Conservation (phyloP, 37 sponge, comb jelly and placozoan species). For the Beroe ovata region DNA sequence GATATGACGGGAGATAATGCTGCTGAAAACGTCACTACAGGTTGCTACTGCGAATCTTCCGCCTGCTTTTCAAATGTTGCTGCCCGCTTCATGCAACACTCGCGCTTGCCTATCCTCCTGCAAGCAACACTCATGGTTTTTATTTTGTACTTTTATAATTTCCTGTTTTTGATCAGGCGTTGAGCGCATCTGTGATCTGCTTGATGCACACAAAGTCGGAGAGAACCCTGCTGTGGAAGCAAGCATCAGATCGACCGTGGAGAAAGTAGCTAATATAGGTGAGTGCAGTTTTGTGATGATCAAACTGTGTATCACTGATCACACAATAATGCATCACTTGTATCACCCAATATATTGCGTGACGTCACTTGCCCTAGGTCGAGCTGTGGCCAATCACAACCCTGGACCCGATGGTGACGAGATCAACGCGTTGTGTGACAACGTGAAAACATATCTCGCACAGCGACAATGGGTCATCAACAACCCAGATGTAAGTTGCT, state of each 20-base stretch:
- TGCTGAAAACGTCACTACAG: slow-evolving; percentile 54
- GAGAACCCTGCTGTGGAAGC: slow-evolving; percentile 4
- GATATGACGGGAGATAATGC: slow-evolving; percentile 63
- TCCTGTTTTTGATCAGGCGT: too few relatives aligned
- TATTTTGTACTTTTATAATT: too few relatives aligned
- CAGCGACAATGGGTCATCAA: slow-evolving; percentile 51
- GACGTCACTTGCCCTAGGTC: slow-evolving; percentile 8
- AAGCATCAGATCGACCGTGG: slow-evolving; percentile 25
- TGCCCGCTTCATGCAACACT: too few relatives aligned
- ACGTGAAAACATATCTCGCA: neutral
- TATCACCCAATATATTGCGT: too few relatives aligned
- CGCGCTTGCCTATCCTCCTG: too few relatives aligned
- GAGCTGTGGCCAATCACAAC: slow-evolving; percentile 63
- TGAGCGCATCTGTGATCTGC: slow-evolving; percentile 20
- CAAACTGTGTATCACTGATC: too few relatives aligned
- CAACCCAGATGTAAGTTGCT: slow-evolving; percentile 65
- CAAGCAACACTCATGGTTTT: too few relatives aligned
- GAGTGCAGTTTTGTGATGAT: neutral
- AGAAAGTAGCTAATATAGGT: slow-evolving; percentile 48
- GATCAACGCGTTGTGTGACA: slow-evolving; percentile 54
- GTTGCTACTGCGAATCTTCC: neutral
- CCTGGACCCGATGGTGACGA: slow-evolving; percentile 54
- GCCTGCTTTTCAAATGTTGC: too few relatives aligned
- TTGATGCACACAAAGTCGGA: slow-evolving; percentile 39
- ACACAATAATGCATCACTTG: too few relatives aligned